Evolutionary conservation across 2,113 vertebrate species (phyloP).

Genomic region (Seriola dumerili): DNA sequence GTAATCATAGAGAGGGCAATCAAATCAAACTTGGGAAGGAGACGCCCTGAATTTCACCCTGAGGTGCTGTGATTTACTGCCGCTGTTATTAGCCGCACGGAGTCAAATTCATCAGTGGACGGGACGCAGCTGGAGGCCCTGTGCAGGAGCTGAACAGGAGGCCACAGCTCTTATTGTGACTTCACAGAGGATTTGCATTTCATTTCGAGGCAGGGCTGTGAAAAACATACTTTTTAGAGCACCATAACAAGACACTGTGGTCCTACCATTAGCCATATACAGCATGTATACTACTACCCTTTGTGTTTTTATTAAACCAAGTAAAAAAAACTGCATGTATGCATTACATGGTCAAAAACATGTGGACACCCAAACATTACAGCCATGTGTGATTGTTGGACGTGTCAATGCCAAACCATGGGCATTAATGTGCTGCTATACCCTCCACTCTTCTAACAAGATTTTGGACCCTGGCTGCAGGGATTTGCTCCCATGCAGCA

Average conservation of each 20-base stretch:
- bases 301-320: background rate
- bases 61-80: slow-evolving; percentile 33
- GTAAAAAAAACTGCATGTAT: background rate
- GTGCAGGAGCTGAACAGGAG: background rate
- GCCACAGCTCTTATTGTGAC: slow-evolving; percentile 3
- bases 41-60: background rate
- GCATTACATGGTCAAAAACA: background rate
- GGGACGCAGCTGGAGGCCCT: slow-evolving; percentile 11
- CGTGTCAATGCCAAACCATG: too few species aligned
- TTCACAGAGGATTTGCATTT: background rate
- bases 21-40: slow-evolving; percentile 31
- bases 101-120: slow-evolving; percentile 49
- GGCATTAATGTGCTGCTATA: too few species aligned
- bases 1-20: slow-evolving; percentile 35
- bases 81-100: background rate
- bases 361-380: background rate
- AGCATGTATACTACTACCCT: too few species aligned
- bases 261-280: background rate
- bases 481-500: too few species aligned
- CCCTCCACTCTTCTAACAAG: too few species aligned
- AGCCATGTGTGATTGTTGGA: background rate
- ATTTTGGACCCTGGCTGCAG: too few species aligned
- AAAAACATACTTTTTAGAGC: background rate
- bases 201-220: background rate
- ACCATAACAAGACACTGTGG: background rate